A percentile compares a stretch with the other conserved stretches of the same genome.
Evolutionary conservation across 2,113 vertebrate genomes (phyloP).

Genomic region (Dromiciops gliroides): DNA sequence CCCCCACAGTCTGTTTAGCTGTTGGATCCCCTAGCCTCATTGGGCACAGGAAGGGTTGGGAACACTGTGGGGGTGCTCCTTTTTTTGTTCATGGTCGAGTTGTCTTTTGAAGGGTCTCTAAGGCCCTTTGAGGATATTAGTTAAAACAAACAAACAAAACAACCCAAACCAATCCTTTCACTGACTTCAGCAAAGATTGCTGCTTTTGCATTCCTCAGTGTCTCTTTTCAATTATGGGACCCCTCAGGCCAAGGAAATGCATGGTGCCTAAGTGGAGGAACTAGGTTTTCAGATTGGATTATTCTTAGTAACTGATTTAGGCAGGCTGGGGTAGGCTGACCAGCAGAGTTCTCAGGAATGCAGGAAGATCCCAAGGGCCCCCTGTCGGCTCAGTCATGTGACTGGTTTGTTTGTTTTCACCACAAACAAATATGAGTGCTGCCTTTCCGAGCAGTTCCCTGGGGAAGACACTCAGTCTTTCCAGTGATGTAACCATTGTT

Average conservation of each 20-base stretch:
- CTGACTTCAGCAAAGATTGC: background rate
- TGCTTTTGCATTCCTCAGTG: background rate
- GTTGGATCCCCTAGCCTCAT: background rate
- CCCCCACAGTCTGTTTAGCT: background rate
- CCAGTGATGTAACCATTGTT: background rate
- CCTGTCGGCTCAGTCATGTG: background rate
- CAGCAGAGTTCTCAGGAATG: background rate
- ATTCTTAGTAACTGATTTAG: background rate
- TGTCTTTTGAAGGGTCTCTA: background rate
- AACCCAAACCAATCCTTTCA: background rate
- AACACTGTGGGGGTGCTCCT: background rate
- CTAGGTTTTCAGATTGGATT: background rate
- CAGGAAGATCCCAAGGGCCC: background rate
- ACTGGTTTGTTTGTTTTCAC: conserved; percentile 1
- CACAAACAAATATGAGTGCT: background rate
- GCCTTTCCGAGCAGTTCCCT: background rate
- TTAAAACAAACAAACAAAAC: background rate
- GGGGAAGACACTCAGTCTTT: background rate
- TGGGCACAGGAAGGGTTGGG: background rate
- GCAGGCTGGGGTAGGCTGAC: background rate
- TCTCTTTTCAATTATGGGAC: background rate
- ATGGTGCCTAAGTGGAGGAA: background rate
- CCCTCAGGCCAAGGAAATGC: background rate
- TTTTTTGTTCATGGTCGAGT: background rate
- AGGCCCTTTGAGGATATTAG: background rate